Base-by-base conservation (phyloP, 2,113 vertebrate species). In the Daubentonia madagascariensis region DNA sequence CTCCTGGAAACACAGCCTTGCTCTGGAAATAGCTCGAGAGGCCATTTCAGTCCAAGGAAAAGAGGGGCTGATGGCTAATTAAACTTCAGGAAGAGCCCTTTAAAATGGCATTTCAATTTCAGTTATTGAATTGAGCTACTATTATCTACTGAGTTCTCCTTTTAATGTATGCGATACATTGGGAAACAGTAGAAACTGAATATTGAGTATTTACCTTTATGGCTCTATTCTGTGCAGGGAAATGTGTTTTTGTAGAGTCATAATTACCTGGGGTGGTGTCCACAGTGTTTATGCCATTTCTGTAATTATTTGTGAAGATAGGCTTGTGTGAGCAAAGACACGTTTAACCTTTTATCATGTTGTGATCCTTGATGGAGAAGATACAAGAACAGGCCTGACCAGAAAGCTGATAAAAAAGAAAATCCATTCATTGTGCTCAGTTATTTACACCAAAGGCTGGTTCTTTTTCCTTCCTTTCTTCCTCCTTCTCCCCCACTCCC, bases 41-140 rank as follows among this genome's bases (percentile, higher is more conserved):
- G 48, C 52, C 72, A 17, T 67, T 81, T 57, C 40, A 61, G 80
- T 59, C 12, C 52, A 18, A 45, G 32, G 67, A 48, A 23, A 81
- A 32, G 14, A 52, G 61, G 76, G 20, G 5, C 68, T 8, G 2
- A 9, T 37, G 70, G 43, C 52, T 67, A 45, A 65, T 63, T 35
- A 76, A 72, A 73, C 63, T 80, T 84, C n/a, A 52, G 37, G 57
- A 85, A 65, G 70, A 78, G 28, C 3, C 32, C 93, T 85, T 72
- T 65, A 65, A 84, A 81, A 73, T 13, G 13, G 30, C 30, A 16
- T 80, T 96, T 75, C 59, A 20, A 14, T 86, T 73, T 68, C 52
- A 90, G 17, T 32, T 88, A 6, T 52, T 79, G 37, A 35, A n/a
- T 32, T 17, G 5, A 22, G 57, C 54, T 48, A 23, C 68, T 37